Conservation (phyloP, 2,797 vertebrate species). For the Cossypha caffra region DNA sequence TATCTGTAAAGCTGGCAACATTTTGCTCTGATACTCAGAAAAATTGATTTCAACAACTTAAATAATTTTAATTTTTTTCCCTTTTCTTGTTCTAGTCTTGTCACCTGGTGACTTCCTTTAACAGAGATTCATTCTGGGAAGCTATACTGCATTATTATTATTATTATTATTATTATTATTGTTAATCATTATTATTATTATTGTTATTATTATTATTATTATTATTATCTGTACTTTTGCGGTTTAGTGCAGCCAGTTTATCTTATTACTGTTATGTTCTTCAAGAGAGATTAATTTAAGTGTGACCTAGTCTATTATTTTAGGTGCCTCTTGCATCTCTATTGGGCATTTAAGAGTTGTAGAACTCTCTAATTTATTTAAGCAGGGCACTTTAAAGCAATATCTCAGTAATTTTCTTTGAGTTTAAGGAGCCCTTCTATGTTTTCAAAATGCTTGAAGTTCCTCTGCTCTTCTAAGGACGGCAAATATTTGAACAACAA, state of each 20-base stretch:
- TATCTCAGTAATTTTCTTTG: slow-evolving; percentile 69
- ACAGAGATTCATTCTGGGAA: slow-evolving; percentile 48
- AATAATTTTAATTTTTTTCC: slow-evolving; percentile 63
- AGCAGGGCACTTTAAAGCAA: slow-evolving; percentile 64
- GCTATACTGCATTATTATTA: slow-evolving; percentile 5
- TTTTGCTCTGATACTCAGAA: slow-evolving; percentile 70
- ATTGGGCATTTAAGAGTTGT: slow-evolving; percentile 72
- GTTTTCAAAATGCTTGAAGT: slow-evolving; percentile 71
- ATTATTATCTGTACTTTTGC: slow-evolving; percentile 55
- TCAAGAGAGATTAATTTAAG: slow-evolving; percentile 75
- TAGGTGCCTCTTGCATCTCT: slow-evolving; percentile 65
- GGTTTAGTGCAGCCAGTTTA: slow-evolving; percentile 60
- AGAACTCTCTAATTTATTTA: slow-evolving; percentile 77
- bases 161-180: slow-evolving; percentile 64
- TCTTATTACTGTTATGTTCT: slow-evolving; percentile 66
- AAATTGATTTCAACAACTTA: slow-evolving; percentile 72
- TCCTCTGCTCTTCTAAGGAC: slow-evolving; percentile 66
- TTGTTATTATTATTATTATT: slow-evolving; percentile 63
- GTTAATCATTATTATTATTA: slow-evolving; percentile 56
- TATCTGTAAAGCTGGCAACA: slow-evolving; percentile 8
- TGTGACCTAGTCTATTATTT: slow-evolving; percentile 76
- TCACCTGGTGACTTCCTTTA: slow-evolving; percentile 69
- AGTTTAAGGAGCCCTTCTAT: slow-evolving; percentile 64
- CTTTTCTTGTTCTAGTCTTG: slow-evolving; percentile 54
- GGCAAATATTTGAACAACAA: slow-evolving; percentile 74